A percentile compares a stretch with the other conserved stretches of the same genome.
phyloP scores from a whole-genome alignment of 2,888 invertebrate genomes.

The Athripsodes cinereus region DNA sequence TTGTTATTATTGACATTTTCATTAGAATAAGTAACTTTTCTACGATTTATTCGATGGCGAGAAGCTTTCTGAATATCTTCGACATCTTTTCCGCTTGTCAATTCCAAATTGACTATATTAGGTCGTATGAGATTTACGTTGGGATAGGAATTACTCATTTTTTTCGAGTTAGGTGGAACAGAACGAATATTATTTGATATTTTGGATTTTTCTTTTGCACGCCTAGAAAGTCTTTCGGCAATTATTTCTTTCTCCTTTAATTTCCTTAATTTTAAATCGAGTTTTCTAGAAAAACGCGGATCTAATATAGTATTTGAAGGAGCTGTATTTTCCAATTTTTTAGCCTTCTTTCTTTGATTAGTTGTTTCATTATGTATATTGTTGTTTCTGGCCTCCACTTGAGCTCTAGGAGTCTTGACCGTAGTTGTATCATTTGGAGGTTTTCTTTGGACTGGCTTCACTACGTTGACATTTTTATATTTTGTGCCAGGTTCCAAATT shows the following conservation, averaged over 20 bases:
- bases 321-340: slow-evolving; percentile 25
- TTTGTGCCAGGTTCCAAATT: slow-evolving; percentile 7
- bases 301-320: slow-evolving; percentile 37
- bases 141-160: slow-evolving; percentile 37
- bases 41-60: slow-evolving; percentile 27
- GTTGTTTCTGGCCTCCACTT: slow-evolving; percentile 1
- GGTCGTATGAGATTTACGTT: slow-evolving; percentile 30
- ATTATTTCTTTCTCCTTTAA: slow-evolving; percentile 57
- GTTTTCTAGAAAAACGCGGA: slow-evolving; percentile 60
- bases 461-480: slow-evolving; percentile 28
- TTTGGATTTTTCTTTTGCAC: slow-evolving; percentile 27
- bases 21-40: slow-evolving; percentile 14
- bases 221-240: slow-evolving; percentile 29
- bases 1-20: slow-evolving; percentile 27
- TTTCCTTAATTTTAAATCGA: slow-evolving; percentile 64
- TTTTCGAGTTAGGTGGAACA: slow-evolving; percentile 24
- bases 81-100: slow-evolving; percentile 28
- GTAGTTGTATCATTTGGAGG: slow-evolving; percentile 17
- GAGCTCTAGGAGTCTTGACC: background rate
- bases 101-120: slow-evolving; percentile 22
- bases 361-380: slow-evolving; percentile 8
- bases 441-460: slow-evolving; percentile 38
- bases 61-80: slow-evolving; percentile 13
- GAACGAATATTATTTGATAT: slow-evolving; percentile 15
- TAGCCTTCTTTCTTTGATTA: slow-evolving; percentile 17